phyloP scores from a whole-genome alignment of 2,797 vertebrate genomes.

The Dendrocincla fuliginosa region DNA sequence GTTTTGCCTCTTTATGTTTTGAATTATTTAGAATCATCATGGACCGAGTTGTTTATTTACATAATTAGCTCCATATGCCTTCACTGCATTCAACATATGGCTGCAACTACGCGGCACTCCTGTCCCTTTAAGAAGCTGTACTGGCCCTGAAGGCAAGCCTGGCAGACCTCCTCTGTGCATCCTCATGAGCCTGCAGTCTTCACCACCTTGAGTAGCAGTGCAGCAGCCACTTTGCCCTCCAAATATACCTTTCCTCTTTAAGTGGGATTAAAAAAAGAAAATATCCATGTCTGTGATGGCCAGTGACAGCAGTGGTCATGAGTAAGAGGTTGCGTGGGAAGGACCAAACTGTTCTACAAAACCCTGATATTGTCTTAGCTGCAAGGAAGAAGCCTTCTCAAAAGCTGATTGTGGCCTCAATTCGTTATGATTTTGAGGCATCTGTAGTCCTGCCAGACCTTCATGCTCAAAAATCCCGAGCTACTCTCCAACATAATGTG shows the following conservation, averaged over 20 bases:
- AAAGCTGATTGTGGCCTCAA: neutral
- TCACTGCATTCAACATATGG: neutral
- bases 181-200: neutral
- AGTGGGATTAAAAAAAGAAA: neutral
- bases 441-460: constrained; percentile 28
- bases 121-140: neutral
- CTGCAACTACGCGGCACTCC: neutral
- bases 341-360: neutral
- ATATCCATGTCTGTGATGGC: rapidly evolving
- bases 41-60: constrained; percentile 25
- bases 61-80: constrained; percentile 21
- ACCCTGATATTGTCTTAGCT: neutral
- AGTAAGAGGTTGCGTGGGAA: neutral
- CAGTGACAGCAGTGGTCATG: neutral
- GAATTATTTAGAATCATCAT: constrained; percentile 56
- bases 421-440: constrained; percentile 15
- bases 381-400: neutral
- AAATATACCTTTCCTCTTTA: neutral
- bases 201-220: neutral
- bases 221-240: neutral
- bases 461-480: neutral
- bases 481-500: constrained; percentile 16
- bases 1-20: constrained; percentile 61
- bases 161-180: neutral
- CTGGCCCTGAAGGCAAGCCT: neutral